Base-by-base conservation (phyloP, 2,113 vertebrate genomes). In the Hippocampus guttulatus region DNA sequence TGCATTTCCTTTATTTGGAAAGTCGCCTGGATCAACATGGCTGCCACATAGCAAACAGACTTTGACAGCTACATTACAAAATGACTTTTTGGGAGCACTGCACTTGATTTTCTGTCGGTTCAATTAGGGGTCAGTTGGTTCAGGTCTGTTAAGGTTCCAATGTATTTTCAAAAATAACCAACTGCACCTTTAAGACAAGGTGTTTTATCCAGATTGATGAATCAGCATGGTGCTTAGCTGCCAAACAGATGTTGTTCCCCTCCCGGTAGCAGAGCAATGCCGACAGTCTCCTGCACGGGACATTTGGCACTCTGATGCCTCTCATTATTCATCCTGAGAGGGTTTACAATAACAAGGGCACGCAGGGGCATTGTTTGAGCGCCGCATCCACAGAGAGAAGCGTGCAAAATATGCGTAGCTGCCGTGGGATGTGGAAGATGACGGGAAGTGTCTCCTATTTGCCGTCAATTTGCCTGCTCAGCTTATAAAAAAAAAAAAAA, bases 281-380 rank as follows among this genome's bases (percentile, higher is more conserved):
- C 80, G 81, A 87, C 76, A 23, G 82, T 88, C 89, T 89, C 88
- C 87, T 89, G 90, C 90, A 92, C 47, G 90, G 92, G 89, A 91
- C 91, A 92, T 92, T 92, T 91, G 91, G 90, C 91, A 89, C 87
- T 79, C 85, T 83, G 85, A 90, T 87, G 89, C 83, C 88, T 83
- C 85, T 90, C 90, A 92, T 93, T 89, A 92, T 89, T 93, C 92
- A 93, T 87, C 54, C 61, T 81, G 79, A 89, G 87, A 84, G 76
- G 84, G 78, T 89, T 89, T 91, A 85, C 82, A 88, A 91, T 87
- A 90, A 91, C 91, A 92, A 93, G 92, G 92, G 85, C 91, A 85
- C 75, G 75, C 83, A 90, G 88, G 87, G 90, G 89, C 87, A 83
- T 84, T 82, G 81, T 82, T 87, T 86, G 76, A 87, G 81, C 74